Evolutionary conservation across 2,113 vertebrate species (phyloP).

Genomic region (Lynx canadensis): DNA sequence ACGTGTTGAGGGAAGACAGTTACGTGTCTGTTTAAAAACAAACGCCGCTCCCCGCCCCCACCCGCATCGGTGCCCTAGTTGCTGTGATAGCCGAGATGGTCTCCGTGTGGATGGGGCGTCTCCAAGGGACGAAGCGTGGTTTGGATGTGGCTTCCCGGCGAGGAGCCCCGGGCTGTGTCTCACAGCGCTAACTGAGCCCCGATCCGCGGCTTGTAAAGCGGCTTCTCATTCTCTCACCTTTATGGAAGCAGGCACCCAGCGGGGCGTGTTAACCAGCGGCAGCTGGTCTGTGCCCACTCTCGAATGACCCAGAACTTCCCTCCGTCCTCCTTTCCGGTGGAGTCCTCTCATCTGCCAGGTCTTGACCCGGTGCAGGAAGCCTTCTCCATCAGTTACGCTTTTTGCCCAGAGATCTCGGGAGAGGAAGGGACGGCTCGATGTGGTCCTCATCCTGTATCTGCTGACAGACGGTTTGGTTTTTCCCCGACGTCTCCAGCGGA

Average conservation of each 20-base stretch:
- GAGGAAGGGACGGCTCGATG: rapidly evolving
- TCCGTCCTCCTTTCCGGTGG: neutral
- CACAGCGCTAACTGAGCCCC: neutral
- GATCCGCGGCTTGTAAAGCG: slow-evolving; percentile 58
- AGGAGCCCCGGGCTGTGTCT: neutral
- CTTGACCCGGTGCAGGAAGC: rapidly evolving
- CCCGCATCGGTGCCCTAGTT: neutral
- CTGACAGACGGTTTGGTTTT: rapidly evolving
- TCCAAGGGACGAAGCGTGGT: rapidly evolving
- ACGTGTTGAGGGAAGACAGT: neutral
- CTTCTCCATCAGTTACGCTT: rapidly evolving
- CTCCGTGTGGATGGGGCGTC: neutral
- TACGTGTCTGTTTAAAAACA: neutral
- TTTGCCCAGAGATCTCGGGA: neutral
- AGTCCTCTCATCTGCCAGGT: rapidly evolving
- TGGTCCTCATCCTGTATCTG: rapidly evolving
- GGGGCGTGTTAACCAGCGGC: rapidly evolving
- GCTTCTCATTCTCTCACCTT: neutral
- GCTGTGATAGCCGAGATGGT: neutral
- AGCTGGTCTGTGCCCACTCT: neutral
- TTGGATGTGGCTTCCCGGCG: neutral
- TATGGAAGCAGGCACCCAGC: neutral
- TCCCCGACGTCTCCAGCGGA: rapidly evolving
- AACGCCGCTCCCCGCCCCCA: neutral
- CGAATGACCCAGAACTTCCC: neutral